These are phyloP conservation scores for Thamnophis elegans DNA, from an alignment of 2,797 vertebrate species.

Conservation along the genomic window DNA sequence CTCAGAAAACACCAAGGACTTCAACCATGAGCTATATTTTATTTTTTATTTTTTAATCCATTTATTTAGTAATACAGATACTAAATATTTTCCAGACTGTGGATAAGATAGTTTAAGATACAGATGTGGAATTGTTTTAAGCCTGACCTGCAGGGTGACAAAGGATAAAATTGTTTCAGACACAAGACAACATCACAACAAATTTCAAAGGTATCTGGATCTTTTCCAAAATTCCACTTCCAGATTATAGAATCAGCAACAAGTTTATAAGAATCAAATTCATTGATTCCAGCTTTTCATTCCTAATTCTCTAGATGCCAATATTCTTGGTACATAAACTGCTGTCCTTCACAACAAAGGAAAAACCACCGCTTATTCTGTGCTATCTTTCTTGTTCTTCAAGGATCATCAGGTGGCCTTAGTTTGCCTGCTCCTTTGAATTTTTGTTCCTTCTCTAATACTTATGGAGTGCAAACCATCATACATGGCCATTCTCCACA, in stretches of 20 bases:
- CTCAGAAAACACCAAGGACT: neutral
- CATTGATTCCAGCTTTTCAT: neutral
- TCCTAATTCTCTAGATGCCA: neutral
- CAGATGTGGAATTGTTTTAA: neutral
- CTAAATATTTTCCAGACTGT: neutral
- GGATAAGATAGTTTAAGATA: neutral
- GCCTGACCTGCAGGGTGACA: neutral
- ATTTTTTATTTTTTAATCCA: neutral
- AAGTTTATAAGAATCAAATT: neutral
- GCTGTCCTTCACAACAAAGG: neutral
- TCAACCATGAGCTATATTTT: neutral
- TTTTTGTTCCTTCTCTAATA: neutral
- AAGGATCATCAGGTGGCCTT: neutral
- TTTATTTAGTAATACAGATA: neutral
- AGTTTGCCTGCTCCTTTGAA: neutral
- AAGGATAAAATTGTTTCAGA: neutral
- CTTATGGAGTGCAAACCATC: neutral
- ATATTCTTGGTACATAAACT: neutral
- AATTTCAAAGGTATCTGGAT: neutral
- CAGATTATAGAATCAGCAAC: neutral
- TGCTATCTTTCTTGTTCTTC: neutral
- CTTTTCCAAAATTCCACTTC: neutral
- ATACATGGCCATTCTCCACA: neutral
- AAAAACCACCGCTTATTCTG: neutral
- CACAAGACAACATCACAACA: neutral